Evolutionary conservation across 1,140 invertebrate genomes (phyloP).

Genomic region (Capitella teleta): DNA sequence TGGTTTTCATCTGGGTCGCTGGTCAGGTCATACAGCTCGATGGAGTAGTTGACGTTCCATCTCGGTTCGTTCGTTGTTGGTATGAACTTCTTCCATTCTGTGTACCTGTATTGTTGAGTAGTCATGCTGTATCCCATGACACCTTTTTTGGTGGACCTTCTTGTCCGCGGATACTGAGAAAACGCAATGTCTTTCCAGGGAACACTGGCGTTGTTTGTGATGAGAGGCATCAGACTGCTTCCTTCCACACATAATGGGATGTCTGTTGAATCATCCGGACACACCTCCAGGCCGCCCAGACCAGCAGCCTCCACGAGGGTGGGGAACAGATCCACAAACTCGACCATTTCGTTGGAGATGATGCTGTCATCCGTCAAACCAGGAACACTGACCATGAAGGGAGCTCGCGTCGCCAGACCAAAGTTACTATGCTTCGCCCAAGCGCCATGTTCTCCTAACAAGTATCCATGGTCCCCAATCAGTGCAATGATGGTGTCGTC

Average conservation of each 20-base stretch:
- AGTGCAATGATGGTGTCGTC: neutral
- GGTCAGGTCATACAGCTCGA: no score
- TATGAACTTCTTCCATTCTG: conserved; percentile 61
- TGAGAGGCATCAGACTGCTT: conserved; percentile 45
- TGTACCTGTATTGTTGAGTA: conserved; percentile 58
- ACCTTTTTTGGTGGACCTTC: conserved; percentile 55
- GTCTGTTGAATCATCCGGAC: conserved; percentile 41
- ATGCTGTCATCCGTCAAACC: conserved; percentile 4
- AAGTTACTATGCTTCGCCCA: conserved; percentile 18
- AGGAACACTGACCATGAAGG: conserved; percentile 16
- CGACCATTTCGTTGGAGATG: conserved; percentile 43
- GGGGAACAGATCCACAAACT: conserved; percentile 75
- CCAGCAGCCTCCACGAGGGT: conserved; percentile 59
- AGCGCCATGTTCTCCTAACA: conserved; percentile 2
- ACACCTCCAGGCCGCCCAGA: conserved; percentile 46
- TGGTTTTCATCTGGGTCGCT: no score
- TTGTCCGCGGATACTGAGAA: conserved; percentile 67
- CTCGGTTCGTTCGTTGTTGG: conserved; percentile 42
- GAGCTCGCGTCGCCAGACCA: conserved; percentile 15
- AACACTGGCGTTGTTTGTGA: conserved; percentile 2
- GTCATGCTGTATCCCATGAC: conserved; percentile 67
- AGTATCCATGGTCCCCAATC: neutral
- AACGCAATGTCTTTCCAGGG: conserved; percentile 44
- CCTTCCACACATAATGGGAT: conserved; percentile 58
- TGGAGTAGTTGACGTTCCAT: conserved; percentile 50